These are phyloP conservation scores for Hippopotamus amphibius DNA, from an alignment of 2,113 vertebrate genomes.

Conservation along the genomic window DNA sequence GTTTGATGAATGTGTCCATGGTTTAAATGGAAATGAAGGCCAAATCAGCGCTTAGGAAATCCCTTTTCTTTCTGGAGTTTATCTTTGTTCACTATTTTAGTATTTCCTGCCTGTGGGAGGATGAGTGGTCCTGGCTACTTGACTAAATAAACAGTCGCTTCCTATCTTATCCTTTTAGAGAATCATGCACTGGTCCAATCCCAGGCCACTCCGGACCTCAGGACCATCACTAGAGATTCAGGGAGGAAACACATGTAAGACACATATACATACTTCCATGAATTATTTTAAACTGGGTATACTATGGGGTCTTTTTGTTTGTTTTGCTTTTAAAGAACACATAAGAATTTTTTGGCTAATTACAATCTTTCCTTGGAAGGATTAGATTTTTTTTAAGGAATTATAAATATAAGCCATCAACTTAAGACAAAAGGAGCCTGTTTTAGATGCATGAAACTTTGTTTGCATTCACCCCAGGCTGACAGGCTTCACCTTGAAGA, in stretches of 20 bases:
- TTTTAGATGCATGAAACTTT: background rate
- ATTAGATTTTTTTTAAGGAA: background rate
- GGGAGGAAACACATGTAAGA: background rate
- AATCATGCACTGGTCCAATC: background rate
- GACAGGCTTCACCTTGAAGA: background rate
- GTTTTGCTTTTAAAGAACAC: background rate
- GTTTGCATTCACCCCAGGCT: background rate
- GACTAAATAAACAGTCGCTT: background rate
- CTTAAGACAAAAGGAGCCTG: background rate
- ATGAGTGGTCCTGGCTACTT: background rate
- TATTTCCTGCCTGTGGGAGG: background rate
- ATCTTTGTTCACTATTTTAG: slow-evolving; percentile 4
- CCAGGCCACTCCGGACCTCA: background rate
- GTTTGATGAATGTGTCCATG: background rate
- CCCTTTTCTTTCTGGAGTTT: background rate
- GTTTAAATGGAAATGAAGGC: background rate
- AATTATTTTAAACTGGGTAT: background rate
- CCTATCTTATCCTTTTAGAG: background rate
- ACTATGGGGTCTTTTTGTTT: background rate
- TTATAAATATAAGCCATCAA: background rate
- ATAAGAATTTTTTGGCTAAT: background rate
- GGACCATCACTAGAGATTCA: background rate
- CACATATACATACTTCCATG: background rate
- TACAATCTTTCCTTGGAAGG: background rate
- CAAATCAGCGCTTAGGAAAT: background rate